Percentiles rank a stretch among this genome's conserved stretches.
These are phyloP conservation scores for Ameiurus melas DNA, from an alignment of 2,113 vertebrate genomes.

Conservation along the genomic window DNA sequence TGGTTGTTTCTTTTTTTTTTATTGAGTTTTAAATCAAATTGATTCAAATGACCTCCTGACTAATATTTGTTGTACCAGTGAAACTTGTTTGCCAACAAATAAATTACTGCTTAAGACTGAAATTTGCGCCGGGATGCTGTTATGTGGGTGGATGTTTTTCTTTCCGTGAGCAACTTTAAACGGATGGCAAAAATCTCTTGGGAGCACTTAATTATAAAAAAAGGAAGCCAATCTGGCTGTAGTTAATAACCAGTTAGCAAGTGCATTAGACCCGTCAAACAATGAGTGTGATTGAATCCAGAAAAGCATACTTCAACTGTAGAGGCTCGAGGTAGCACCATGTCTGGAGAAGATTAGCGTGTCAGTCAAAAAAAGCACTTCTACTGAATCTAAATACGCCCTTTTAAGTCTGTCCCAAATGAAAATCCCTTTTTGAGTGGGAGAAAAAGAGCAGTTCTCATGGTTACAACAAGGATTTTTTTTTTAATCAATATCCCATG, in stretches of 20 bases:
- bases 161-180: not conserved
- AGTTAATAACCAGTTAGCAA: constrained; percentile 13
- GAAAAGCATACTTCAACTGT: not conserved
- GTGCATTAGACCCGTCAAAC: constrained; percentile 6
- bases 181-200: not conserved
- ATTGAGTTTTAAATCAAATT: constrained; percentile 61
- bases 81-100: constrained; percentile 96
- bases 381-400: not conserved
- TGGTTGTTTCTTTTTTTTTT: constrained; percentile 64
- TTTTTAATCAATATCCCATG: not conserved
- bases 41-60: constrained; percentile 83
- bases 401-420: not conserved
- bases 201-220: not conserved
- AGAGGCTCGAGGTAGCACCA: not conserved
- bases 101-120: constrained; percentile 90
- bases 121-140: constrained; percentile 60
- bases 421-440: not conserved
- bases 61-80: constrained; percentile 98
- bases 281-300: constrained; percentile 8
- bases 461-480: not conserved
- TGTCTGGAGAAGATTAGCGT: not conserved
- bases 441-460: not conserved
- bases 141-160: constrained; percentile 29
- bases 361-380: too few species aligned
- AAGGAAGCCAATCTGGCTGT: not conserved